A percentile compares a stretch with the other conserved stretches of the same genome.
Conservation (phyloP, 2,797 vertebrate genomes). For the Thamnophis elegans region DNA sequence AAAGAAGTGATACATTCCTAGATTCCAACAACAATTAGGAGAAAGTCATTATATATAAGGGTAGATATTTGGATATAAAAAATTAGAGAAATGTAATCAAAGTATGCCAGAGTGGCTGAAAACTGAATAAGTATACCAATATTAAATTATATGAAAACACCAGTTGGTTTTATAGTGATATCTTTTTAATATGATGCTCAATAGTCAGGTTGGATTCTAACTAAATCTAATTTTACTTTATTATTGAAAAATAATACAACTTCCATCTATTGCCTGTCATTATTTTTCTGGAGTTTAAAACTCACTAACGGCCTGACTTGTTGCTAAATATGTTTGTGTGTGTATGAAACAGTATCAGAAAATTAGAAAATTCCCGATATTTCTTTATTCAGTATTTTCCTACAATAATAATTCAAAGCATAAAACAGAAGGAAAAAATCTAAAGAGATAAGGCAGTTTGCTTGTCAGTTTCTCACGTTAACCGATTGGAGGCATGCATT, state of each 20-base stretch:
- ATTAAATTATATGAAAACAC: slow-evolving; percentile 1
- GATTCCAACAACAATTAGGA: slow-evolving; percentile 45
- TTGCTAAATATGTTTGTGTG: neutral
- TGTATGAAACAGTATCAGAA: neutral
- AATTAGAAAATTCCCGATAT: neutral
- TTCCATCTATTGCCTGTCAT: neutral
- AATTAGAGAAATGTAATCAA: slow-evolving; percentile 62
- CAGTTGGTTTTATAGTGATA: neutral
- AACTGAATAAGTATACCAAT: neutral
- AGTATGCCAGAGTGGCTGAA: slow-evolving; percentile 34
- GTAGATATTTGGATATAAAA: slow-evolving; percentile 57
- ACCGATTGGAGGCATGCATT: neutral
- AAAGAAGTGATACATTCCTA: slow-evolving; percentile 63
- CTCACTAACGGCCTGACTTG: neutral
- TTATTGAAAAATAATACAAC: neutral
- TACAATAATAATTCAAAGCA: neutral
- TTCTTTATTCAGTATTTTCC: neutral
- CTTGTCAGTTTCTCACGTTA: neutral
- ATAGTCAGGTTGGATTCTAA: neutral
- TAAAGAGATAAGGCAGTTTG: neutral
- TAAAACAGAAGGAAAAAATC: neutral
- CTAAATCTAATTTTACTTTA: neutral
- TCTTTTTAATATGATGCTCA: neutral
- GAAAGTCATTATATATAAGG: slow-evolving; percentile 11
- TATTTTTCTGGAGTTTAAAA: neutral